phyloP scores from a whole-genome alignment of 2,113 vertebrate species.

The Pseudorasbora parva region DNA sequence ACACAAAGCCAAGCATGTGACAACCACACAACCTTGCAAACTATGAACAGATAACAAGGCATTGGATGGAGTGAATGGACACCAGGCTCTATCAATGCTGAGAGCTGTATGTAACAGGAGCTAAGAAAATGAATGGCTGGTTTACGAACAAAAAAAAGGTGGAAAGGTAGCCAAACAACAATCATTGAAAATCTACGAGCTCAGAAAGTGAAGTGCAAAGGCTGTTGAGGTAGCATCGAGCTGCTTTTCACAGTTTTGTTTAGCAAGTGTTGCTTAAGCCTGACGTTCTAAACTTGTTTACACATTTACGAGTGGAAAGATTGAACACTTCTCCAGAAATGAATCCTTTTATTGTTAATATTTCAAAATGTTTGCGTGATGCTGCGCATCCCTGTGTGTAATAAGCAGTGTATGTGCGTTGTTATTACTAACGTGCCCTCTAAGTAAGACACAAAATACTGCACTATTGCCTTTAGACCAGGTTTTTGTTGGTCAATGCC shows the following conservation, averaged over 20 bases:
- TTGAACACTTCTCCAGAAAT: no score
- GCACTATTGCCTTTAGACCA: no score
- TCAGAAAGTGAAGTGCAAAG: background rate
- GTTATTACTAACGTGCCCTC: no score
- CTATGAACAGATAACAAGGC: constrained; percentile 9
- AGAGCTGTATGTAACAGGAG: background rate
- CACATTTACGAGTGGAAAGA: no score
- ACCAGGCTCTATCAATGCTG: background rate
- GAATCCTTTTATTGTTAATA: no score
- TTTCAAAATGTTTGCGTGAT: no score
- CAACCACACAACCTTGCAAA: constrained; percentile 24
- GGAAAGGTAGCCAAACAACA: background rate
- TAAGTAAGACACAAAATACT: no score
- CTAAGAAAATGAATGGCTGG: background rate
- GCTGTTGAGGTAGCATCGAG: no score
- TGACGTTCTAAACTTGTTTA: background rate
- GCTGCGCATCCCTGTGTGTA: no score
- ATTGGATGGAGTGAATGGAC: background rate
- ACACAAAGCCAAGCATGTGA: constrained; percentile 32
- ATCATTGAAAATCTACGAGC: background rate
- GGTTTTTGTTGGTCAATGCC: no score
- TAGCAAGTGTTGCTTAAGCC: background rate
- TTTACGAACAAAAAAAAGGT: background rate
- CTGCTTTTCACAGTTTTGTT: background rate
- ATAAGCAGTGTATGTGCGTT: no score